Evolutionary conservation across 1,140 invertebrate genomes (phyloP).

Genomic region (Pseudomyrmex sp.): DNA sequence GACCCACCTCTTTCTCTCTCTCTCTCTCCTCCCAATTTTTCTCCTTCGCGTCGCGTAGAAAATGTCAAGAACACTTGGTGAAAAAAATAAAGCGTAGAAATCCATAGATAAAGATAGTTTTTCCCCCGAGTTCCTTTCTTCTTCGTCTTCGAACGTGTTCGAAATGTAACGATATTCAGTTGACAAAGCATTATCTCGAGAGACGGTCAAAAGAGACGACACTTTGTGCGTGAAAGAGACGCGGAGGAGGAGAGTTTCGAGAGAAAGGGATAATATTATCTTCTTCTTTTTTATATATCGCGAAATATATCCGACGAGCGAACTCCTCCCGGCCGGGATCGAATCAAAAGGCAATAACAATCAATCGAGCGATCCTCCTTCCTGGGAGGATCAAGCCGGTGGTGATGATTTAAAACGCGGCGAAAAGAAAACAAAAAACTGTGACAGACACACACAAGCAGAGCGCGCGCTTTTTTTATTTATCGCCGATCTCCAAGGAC

Average conservation of each 20-base stretch:
- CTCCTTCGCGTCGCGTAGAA: neutral
- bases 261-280: slow-evolving; percentile 27
- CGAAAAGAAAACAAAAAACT: neutral
- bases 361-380: slow-evolving; percentile 39
- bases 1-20: too few relatives aligned
- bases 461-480: slow-evolving; percentile 10
- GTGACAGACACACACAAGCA: too few relatives aligned
- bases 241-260: neutral
- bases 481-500: slow-evolving; percentile 6
- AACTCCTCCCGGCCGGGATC: slow-evolving; percentile 4
- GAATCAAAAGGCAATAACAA: slow-evolving; percentile 55
- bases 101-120: slow-evolving; percentile 4
- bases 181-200: slow-evolving; percentile 35
- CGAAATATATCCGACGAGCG: neutral
- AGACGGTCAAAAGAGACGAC: slow-evolving; percentile 2
- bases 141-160: neutral
- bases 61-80: neutral
- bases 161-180: slow-evolving; percentile 27
- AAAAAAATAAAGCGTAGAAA: slow-evolving; percentile 16
- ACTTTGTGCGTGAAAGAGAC: too few relatives aligned
- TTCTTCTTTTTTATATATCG: slow-evolving; percentile 17
- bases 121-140: neutral
- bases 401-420: slow-evolving; percentile 9
- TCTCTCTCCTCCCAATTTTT: too few relatives aligned
- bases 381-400: slow-evolving; percentile 7